phyloP scores from a whole-genome alignment of 2,797 vertebrate genomes.

The Gymnodraco acuticeps region DNA sequence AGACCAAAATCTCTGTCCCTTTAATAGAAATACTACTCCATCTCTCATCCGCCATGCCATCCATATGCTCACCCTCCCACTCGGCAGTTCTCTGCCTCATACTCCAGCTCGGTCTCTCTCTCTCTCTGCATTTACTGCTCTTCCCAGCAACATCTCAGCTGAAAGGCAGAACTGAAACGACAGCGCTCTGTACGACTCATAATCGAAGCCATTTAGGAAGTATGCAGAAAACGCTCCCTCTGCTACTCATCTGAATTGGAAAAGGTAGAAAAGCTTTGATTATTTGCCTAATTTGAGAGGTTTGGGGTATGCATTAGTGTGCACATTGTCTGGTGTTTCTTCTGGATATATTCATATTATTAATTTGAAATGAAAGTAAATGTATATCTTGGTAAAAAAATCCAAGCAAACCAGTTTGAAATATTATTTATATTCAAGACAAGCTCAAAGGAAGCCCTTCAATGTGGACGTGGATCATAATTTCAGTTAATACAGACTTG shows the following conservation, averaged over 20 bases:
- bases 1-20: constrained; percentile 63
- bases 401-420: not conserved
- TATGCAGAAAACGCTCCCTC: constrained; percentile 73
- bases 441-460: not conserved
- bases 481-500: constrained; percentile 13
- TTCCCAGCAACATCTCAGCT: constrained; percentile 68
- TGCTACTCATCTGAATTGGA: constrained; percentile 65
- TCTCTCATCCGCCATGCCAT: constrained; percentile 45
- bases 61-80: constrained; percentile 67
- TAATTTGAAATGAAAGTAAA: not conserved
- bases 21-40: constrained; percentile 76
- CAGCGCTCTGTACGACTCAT: constrained; percentile 51
- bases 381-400: not conserved
- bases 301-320: not conserved
- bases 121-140: constrained; percentile 67
- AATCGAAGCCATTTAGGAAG: constrained; percentile 73
- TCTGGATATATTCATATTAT: constrained; percentile 17
- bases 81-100: constrained; percentile 62
- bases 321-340: not conserved
- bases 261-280: constrained; percentile 64
- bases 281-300: constrained; percentile 9
- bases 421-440: constrained; percentile 1
- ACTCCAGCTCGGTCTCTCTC: constrained; percentile 58
- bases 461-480: constrained; percentile 4
- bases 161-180: constrained; percentile 79